Evolutionary conservation across 2,797 vertebrate species (phyloP).

Genomic region (Staurois parvus): DNA sequence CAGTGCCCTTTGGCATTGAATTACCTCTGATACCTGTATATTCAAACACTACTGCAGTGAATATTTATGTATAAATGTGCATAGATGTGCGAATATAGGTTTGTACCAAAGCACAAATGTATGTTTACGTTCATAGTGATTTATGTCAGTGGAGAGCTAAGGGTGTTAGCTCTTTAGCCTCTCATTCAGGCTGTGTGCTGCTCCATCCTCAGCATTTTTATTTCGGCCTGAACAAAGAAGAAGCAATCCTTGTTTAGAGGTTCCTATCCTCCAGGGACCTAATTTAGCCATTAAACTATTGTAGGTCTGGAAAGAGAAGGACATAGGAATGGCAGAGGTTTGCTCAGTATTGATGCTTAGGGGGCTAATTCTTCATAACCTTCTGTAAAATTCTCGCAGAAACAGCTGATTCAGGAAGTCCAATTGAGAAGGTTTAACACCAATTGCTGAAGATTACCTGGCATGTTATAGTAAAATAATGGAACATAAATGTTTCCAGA

Average conservation of each 20-base stretch:
- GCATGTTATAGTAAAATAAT: conserved; percentile 40
- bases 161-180: conserved; percentile 69
- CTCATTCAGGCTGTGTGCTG: conserved; percentile 68
- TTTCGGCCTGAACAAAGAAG: conserved; percentile 75
- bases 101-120: not conserved
- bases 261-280: conserved; percentile 75
- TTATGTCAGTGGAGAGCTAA: conserved; percentile 35
- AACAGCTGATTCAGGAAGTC: conserved; percentile 71
- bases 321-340: conserved; percentile 72
- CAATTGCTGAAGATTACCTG: conserved; percentile 57
- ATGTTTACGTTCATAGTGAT: conserved; percentile 10
- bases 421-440: conserved; percentile 56
- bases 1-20: not conserved
- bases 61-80: not conserved
- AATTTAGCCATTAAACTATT: conserved; percentile 79
- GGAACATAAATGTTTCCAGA: conserved; percentile 45
- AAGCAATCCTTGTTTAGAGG: conserved; percentile 76
- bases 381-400: conserved; percentile 71
- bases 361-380: conserved; percentile 71
- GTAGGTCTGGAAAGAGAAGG: conserved; percentile 75
- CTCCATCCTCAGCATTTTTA: conserved; percentile 74
- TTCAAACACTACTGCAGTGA: not conserved
- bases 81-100: not conserved
- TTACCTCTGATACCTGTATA: not conserved
- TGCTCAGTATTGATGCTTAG: conserved; percentile 75